Base-by-base conservation (phyloP, 2,113 vertebrate genomes). In the Xerus inauris region DNA sequence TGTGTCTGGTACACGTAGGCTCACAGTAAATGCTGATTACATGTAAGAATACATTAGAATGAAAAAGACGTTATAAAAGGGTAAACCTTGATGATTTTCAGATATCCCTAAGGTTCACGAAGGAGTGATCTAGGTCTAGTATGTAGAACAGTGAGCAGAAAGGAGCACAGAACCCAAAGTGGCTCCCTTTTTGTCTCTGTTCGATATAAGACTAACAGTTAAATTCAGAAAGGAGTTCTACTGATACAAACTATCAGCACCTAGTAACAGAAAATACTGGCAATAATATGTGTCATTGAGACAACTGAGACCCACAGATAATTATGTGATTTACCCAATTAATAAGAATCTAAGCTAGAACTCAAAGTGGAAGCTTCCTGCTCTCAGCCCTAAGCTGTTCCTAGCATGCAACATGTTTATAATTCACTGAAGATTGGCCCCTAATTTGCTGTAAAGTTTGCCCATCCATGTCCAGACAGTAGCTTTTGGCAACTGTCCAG, bases 161-260 rank as follows among this genome's bases (percentile, higher is more conserved):
- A 45, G 26, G 47, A 22, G 6, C n/a, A 32, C 40, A 65, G n/a
- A 16, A 5, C 16, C 40, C 28, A 14, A 14, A n/a, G 7, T 5
- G 35, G 13, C 28, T 96, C 24, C 11, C 7, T 3, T 49, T 85
- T 67, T 40, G 42, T 83, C 35, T 92, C 11, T 83, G 91, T 84
- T 8, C 84, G 26, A 71, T 81, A 82, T 76, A 79, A 65, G 13
- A n/a, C 3, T 49, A 26, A 35, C 19, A 92, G 22, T 62, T 81
- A 87, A 65, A 69, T 71, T 94, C 42, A 64, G 42, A 94, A 80
- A 96, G 5, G 19, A 57, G 6, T 54, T 96, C 42, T 93, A 65
- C 16, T 76, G 16, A 67, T 81, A 72, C 4, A 72, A 59, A 94
- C 19, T 69, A 59, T 85, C 7, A n/a, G 22, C 16, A 96, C 30